Base-by-base conservation (phyloP, 1,140 invertebrate genomes). In the Drosophila obscura region DNA sequence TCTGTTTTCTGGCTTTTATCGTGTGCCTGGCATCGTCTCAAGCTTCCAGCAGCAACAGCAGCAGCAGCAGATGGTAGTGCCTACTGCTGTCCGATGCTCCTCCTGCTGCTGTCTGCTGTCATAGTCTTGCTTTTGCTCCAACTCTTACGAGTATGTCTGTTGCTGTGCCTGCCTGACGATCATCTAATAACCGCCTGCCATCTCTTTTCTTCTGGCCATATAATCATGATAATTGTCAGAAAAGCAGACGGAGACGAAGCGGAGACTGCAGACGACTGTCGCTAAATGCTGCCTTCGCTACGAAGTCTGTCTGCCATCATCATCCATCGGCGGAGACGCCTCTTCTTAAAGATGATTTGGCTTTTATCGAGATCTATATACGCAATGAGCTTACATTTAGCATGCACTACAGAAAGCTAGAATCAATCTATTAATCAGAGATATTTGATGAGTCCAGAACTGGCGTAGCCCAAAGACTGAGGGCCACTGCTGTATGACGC, bases 141-240 rank as follows among this genome's bases (percentile, higher is more conserved):
- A 46, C 22, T 61, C 65, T 59, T 68, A 58, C 59, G 60, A 57
- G 67, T 73, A 59, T 52, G 73, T 35, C 52, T 55, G 57, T 64
- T n/a, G 49, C 56, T 28, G 22, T 43, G 61, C 72, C 35, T 43
- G 61, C 72, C 35, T 63, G 64, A 68, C 71, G 80, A 80, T 77
- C 77, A 77, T 85, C 82, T 85, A 87, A 85, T 87, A 87, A 81
- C 78, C 65, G 82, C 81, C 50, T 64, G 59, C 57, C 67, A 53
- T 68, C 56, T 67, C 50, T 49, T 13, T 44, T 39, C 9, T 9
- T 39, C 35, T 60, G 46, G 74, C 74, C 66, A 88, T 87, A 82
- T 88, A 85, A 87, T 85, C 79, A 88, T 68, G 65, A 82, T 85
- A 85, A 85, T 85, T 85, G 78, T 73, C 59, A 58, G 62, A 35